Percentiles rank a stretch among this genome's conserved stretches.
Evolutionary conservation across 53 echinoderm and acorn worm species (phyloP).

Genomic region (Crossaster papposus): DNA sequence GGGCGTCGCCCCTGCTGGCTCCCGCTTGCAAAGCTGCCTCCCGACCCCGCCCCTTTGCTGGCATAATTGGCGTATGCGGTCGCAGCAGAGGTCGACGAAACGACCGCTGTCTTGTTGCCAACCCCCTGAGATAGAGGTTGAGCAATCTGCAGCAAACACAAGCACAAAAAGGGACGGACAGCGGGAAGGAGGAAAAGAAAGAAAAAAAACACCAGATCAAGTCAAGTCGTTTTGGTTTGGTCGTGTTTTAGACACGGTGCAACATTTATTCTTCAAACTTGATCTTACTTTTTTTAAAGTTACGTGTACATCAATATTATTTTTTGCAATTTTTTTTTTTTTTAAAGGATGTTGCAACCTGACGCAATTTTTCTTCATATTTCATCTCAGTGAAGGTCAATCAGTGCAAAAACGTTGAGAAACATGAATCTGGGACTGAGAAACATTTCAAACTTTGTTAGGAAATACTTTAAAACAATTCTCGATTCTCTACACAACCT

Average conservation of each 20-base stretch:
- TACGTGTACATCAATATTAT: slow-evolving; percentile 5
- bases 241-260: slow-evolving; percentile 16
- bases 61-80: slow-evolving; percentile 42
- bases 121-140: slow-evolving; percentile 58
- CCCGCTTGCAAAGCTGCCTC: slow-evolving; percentile 14
- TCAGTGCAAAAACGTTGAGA: too few species aligned
- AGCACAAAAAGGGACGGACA: slow-evolving; percentile 19
- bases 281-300: not conserved
- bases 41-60: slow-evolving; percentile 17
- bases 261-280: slow-evolving; percentile 39
- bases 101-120: slow-evolving; percentile 39
- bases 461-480: too few species aligned
- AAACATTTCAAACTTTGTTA: too few species aligned
- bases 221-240: slow-evolving; percentile 20
- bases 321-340: not conserved
- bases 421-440: too few species aligned
- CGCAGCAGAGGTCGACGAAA: slow-evolving; percentile 25
- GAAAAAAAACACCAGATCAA: slow-evolving; percentile 33
- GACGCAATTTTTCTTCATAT: too few species aligned
- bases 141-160: slow-evolving; percentile 51
- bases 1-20: slow-evolving; percentile 44
- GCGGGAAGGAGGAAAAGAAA: slow-evolving; percentile 19
- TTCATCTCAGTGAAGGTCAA: too few species aligned
- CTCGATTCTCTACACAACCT: too few species aligned
- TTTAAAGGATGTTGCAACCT: too few species aligned